phyloP scores from a whole-genome alignment of 2,113 vertebrate genomes.

The Stegostoma tigrinum region DNA sequence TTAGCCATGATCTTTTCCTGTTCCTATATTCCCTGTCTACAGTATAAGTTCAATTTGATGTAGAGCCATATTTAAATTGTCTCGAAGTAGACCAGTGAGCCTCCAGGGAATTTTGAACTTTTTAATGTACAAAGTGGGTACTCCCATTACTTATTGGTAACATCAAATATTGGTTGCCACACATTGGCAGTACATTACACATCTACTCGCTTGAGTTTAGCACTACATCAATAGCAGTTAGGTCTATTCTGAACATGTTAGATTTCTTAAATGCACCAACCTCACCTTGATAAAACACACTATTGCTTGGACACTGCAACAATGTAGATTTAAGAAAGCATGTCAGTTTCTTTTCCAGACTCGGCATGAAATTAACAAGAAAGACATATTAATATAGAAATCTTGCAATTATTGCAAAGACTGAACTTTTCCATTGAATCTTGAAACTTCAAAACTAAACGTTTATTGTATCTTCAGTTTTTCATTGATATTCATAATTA shows the following conservation, averaged over 20 bases:
- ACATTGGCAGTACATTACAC: neutral
- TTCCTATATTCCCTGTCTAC: neutral
- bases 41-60: neutral
- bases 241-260: neutral
- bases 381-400: neutral
- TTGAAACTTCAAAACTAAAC: neutral
- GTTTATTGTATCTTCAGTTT: neutral
- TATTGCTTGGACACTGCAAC: neutral
- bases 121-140: neutral
- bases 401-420: neutral
- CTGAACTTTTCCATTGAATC: neutral
- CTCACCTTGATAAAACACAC: neutral
- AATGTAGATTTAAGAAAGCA: neutral
- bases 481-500: neutral
- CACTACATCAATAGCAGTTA: neutral
- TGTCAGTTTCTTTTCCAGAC: neutral
- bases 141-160: neutral
- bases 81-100: neutral
- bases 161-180: neutral
- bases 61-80: neutral
- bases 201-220: neutral
- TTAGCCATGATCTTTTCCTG: neutral
- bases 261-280: neutral
- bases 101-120: neutral
- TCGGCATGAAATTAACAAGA: neutral